Conservation (phyloP, 1,140 invertebrate genomes). For the Lanistes nyassanus region DNA sequence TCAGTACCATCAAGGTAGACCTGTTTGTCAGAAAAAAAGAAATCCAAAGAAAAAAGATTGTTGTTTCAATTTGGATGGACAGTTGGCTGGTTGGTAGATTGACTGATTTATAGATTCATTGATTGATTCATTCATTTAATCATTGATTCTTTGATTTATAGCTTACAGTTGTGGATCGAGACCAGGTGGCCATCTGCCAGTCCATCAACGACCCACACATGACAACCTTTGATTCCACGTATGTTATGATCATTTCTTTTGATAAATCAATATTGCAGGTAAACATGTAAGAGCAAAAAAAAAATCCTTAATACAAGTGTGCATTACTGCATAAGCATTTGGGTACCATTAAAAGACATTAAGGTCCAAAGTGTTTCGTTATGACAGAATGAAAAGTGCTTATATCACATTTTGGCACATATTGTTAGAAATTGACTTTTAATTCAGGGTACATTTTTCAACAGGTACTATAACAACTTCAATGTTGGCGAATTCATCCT, state of each 20-base stretch:
- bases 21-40: neutral
- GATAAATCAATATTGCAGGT: neutral
- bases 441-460: conserved; percentile 12
- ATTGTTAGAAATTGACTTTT: too few relatives aligned
- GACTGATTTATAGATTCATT: too few relatives aligned
- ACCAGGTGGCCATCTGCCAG: conserved; percentile 51
- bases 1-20: conserved; percentile 29
- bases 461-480: conserved; percentile 58
- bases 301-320: too few relatives aligned
- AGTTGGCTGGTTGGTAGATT: neutral
- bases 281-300: too few relatives aligned
- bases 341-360: too few relatives aligned
- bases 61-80: neutral
- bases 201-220: conserved; percentile 63
- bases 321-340: too few relatives aligned
- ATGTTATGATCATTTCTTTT: conserved; percentile 22
- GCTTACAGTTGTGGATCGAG: conserved; percentile 50
- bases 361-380: too few relatives aligned
- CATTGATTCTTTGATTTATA: conserved; percentile 30
- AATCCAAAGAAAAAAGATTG: too few relatives aligned
- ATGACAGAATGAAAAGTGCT: too few relatives aligned
- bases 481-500: conserved; percentile 58
- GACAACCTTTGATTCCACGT: conserved; percentile 53
- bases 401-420: too few relatives aligned
- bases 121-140: neutral